Evolutionary conservation across 2,888 invertebrate genomes (phyloP), one percentile per base, ranked within the genome.

Genomic region (Coleophora deauratella): DNA sequence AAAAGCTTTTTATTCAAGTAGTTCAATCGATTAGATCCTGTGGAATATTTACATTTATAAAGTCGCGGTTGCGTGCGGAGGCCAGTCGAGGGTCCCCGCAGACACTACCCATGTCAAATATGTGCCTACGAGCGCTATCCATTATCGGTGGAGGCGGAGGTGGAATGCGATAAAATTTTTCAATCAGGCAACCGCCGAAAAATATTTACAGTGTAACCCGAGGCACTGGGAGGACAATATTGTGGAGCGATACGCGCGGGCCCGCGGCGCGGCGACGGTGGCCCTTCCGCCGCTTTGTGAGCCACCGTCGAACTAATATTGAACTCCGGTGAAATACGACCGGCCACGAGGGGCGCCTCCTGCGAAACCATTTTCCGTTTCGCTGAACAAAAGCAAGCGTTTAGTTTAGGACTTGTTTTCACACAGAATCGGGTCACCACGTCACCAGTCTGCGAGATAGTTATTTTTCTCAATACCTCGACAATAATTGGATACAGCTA

Each of bases 171-270:
- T 81, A 84, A 80, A 78, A 81, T 45, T 64, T 77, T 84, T 84
- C 84, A 84, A 85, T 84, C 82, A 82, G 72, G 70, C 73, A 68
- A 69, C 77, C 72, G 63, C 76, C 79, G 73, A 81, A 80, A 81
- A 82, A 82, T 84, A 81, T 84, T 77, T 81, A 81, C 81, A 73
- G 71, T 75, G 78, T 82, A 82, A 80, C 80, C 79, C 69, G 76
- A 82, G 79, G 79, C 80, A 54, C 59, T 56, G 62, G 66, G 75
- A 74, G 75, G 78, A 82, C 81, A 84, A 82, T 85, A 84, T 85
- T 81, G 82, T 71, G 64, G 62, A 69, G 71, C 72, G 77, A 70
- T 68, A 71, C 69, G 70, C 69, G 61, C 64, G 59, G 59, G 75
- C 79, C 75, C 69, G 73, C 71, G 79, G 78, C 76, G 51, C 55